These are phyloP conservation scores for Pseudoatta argentina DNA, from an alignment of 1,140 invertebrate species.

Conservation along the genomic window DNA sequence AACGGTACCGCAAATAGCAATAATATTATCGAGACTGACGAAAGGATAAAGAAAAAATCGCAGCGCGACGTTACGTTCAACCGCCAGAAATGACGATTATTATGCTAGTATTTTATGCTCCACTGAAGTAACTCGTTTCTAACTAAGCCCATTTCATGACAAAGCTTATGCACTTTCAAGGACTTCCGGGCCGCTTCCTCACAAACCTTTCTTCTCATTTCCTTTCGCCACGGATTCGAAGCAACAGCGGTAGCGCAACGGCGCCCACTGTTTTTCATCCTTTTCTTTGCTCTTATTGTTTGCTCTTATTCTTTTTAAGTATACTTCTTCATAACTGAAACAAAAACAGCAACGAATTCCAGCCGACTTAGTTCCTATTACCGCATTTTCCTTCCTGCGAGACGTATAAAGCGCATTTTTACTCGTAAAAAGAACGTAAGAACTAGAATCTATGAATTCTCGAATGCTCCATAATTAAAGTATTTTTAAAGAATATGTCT, in stretches of 20 bases:
- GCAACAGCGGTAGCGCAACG: background rate
- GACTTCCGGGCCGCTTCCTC: conserved; percentile 66
- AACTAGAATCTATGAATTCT: background rate
- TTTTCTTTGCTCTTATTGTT: conserved; percentile 18
- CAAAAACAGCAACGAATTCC: conserved; percentile 30
- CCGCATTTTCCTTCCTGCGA: conserved; percentile 2
- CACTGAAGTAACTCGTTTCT: conserved; percentile 68
- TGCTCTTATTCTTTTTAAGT: conserved; percentile 26
- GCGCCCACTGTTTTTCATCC: conserved; percentile 52
- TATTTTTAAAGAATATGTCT: background rate
- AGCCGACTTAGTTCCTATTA: conserved; percentile 32
- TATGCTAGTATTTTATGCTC: conserved; percentile 78
- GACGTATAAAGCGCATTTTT: background rate
- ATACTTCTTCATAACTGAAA: conserved; percentile 25
- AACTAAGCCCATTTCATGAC: conserved; percentile 79
- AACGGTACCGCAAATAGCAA: background rate
- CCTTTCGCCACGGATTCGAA: background rate
- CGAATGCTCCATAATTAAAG: background rate
- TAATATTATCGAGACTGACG: background rate
- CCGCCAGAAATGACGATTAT: conserved; percentile 68
- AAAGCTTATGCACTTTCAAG: conserved; percentile 78
- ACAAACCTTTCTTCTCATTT: conserved; percentile 4
- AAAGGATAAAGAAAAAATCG: background rate
- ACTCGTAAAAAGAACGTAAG: background rate
- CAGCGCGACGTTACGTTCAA: background rate